Evolutionary conservation across 2,113 vertebrate species (phyloP), one percentile per base, ranked within the genome.

Genomic region (Isurus oxyrinchus): DNA sequence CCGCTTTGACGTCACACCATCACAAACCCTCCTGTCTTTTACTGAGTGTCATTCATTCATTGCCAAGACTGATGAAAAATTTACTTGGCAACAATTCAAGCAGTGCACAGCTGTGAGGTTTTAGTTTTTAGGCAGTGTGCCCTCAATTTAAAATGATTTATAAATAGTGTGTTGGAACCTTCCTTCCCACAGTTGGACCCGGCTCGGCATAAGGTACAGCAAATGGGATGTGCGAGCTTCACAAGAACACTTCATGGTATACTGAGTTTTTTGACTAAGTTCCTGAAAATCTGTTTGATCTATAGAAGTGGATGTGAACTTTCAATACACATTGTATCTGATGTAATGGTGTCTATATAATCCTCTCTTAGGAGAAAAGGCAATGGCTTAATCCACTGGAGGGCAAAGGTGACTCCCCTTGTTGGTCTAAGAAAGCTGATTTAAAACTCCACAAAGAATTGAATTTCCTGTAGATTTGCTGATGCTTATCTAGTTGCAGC

Each of bases 71-170:
- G 98, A 98, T 98, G 98, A 98, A 98, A 98, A 98, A 98, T 98
- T 98, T 98, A 98, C 98, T 99, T 99, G 99, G 99, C 99, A 98
- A 98, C 97, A 98, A 97, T 98, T 99, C 99, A 99, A 99, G 99
- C 98, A 98, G 99, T 99, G 98, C 99, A 99, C 99, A 99, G 99
- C 99, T 99, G 99, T 99, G 98, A 99, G 99, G 99, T 99, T 99
- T 99, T 99, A 99, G 99, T 99, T 98, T 99, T 99, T 99, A 99
- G 99, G 99, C 99, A 99, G 98, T 98, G 98, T 99, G 99, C 99
- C 99, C 98, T 99, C 98, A 98, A 98, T 99, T 99, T 98, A 98
- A 99, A 98, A 99, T 98, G 98, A 99, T 98, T 99, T 99, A 99
- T 98, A 99, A 99, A 99, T 99, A 99, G 99, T 98, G 98, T 98